Percentiles rank a stretch among this genome's conserved stretches.
These are phyloP conservation scores for Tangara arthus DNA, from an alignment of 2,797 vertebrate species.

Conservation along the genomic window DNA sequence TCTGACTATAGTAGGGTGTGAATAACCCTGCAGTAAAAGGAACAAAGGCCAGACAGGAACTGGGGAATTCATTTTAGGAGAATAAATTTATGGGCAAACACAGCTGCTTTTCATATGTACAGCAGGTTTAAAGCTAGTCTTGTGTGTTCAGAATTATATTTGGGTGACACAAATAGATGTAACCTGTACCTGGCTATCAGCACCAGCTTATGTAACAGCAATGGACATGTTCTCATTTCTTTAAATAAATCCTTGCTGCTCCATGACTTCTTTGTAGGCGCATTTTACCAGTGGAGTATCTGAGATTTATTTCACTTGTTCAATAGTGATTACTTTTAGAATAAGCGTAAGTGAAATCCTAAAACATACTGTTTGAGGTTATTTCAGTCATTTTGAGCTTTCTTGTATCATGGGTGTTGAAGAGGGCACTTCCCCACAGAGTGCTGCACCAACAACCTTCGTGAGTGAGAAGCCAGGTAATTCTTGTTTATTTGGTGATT, in stretches of 20 bases:
- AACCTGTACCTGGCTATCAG: background rate
- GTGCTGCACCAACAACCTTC: background rate
- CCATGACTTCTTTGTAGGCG: background rate
- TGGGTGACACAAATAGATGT: background rate
- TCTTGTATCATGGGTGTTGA: background rate
- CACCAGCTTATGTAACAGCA: background rate
- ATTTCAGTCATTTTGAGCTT: background rate
- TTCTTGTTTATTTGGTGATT: background rate
- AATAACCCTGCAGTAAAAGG: background rate
- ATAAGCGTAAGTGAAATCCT: background rate
- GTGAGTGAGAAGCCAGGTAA: background rate
- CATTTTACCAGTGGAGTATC: background rate
- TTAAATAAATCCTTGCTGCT: background rate
- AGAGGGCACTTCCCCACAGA: background rate
- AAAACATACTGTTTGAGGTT: background rate
- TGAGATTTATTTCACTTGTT: background rate
- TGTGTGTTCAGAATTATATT: background rate
- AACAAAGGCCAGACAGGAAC: background rate
- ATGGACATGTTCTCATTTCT: background rate
- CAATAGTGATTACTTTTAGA: background rate
- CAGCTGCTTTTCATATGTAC: background rate
- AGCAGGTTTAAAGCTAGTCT: background rate
- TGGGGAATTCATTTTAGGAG: background rate
- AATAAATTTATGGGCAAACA: background rate
- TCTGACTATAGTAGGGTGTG: background rate